phyloP scores from a whole-genome alignment of 1,140 invertebrate genomes.

The Penaeus vannamei region DNA sequence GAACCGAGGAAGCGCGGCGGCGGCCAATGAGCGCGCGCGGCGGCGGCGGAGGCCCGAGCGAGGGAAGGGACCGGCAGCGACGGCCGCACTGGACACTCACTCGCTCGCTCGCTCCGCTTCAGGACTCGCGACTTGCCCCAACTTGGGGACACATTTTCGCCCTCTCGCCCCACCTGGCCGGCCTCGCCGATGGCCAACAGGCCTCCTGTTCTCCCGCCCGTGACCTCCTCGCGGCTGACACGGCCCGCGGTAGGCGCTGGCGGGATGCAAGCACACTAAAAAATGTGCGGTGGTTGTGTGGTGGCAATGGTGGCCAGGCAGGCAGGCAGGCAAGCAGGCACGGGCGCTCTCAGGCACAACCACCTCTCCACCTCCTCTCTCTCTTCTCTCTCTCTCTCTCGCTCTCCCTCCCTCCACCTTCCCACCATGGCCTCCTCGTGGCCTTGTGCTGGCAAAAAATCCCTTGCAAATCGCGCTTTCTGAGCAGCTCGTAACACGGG shows the following conservation, averaged over 20 bases:
- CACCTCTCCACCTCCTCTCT: slow-evolving; percentile 7
- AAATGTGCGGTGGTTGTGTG: slow-evolving; percentile 27
- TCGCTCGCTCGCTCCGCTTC: slow-evolving; percentile 41
- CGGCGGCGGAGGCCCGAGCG: slow-evolving; percentile 34
- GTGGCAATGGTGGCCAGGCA: slow-evolving; percentile 52
- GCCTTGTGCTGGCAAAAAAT: slow-evolving; percentile 21
- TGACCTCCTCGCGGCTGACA: neutral
- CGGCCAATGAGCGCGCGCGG: slow-evolving; percentile 63
- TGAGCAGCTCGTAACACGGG: no score
- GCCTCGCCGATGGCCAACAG: neutral
- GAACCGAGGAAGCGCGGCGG: slow-evolving; percentile 29
- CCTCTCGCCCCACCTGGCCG: neutral
- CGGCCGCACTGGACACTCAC: slow-evolving; percentile 38
- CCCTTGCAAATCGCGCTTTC: no score
- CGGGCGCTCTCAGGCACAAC: slow-evolving; percentile 24
- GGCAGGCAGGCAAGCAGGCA: slow-evolving; percentile 7
- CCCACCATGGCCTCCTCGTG: neutral
- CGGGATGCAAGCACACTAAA: slow-evolving; percentile 20
- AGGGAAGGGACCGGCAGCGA: slow-evolving; percentile 19
- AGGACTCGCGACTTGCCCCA: slow-evolving; percentile 47
- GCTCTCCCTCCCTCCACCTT: neutral
- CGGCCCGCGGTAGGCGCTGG: neutral
- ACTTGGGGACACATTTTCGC: slow-evolving; percentile 53
- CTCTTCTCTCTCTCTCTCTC: neutral
- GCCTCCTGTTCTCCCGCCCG: neutral